These are phyloP conservation scores for Elymnias hypermnestra DNA, from an alignment of 1,140 invertebrate species.

Conservation along the genomic window DNA sequence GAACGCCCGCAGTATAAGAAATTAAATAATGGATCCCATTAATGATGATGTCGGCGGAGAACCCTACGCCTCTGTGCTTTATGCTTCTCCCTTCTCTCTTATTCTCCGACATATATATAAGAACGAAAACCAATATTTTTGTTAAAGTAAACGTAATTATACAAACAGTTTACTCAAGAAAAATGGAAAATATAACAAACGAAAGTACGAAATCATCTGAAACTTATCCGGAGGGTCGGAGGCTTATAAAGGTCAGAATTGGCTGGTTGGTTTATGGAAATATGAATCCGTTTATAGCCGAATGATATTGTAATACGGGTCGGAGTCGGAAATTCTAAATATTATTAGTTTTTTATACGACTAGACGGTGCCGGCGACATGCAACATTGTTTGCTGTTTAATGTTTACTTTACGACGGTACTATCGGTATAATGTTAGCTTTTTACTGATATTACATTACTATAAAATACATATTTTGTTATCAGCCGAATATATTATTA, in stretches of 20 bases:
- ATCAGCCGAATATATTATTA: background rate
- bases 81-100: too few relatives aligned
- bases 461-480: constrained; percentile 2
- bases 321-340: constrained; percentile 21
- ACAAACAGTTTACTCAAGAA: background rate
- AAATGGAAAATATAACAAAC: constrained; percentile 1
- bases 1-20: too few relatives aligned
- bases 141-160: background rate
- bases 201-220: constrained; percentile 12
- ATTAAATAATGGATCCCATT: too few relatives aligned
- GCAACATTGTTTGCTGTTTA: constrained; percentile 22
- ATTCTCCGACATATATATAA: too few relatives aligned
- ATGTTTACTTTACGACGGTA: constrained; percentile 18
- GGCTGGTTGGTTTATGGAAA: constrained; percentile 25
- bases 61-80: too few relatives aligned
- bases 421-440: constrained; percentile 6
- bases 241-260: constrained; percentile 29
- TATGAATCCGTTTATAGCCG: constrained; percentile 28
- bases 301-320: constrained; percentile 28
- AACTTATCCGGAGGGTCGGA: constrained; percentile 10
- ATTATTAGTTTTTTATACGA: constrained; percentile 22
- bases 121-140: too few relatives aligned
- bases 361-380: constrained; percentile 16
- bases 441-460: background rate
- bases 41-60: too few relatives aligned